Percentiles rank a stretch among this genome's conserved stretches.
Evolutionary conservation across 2,888 invertebrate species (phyloP).

Genomic region (Drosophila mayaguana): DNA sequence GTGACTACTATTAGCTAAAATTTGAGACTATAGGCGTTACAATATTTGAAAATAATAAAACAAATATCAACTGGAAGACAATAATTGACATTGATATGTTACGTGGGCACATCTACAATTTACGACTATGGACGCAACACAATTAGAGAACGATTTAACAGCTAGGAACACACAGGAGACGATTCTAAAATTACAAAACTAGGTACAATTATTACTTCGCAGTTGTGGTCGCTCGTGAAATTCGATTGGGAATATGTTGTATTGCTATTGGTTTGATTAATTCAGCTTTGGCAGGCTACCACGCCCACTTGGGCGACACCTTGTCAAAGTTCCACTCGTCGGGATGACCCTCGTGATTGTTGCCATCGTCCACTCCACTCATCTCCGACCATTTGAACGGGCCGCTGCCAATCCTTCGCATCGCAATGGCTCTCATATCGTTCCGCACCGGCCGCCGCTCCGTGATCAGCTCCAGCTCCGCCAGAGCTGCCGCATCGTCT

Average conservation of each 20-base stretch:
- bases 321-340: slow-evolving; percentile 84
- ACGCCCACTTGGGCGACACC: slow-evolving; percentile 84
- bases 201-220: slow-evolving; percentile 47
- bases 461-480: slow-evolving; percentile 82
- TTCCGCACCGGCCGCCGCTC: slow-evolving; percentile 83
- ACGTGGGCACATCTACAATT: slow-evolving; percentile 40
- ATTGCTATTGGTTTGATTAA: slow-evolving; percentile 14
- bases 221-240: slow-evolving; percentile 46
- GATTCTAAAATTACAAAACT: slow-evolving; percentile 27
- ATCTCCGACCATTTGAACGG: slow-evolving; percentile 84
- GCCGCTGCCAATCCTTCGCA: slow-evolving; percentile 72
- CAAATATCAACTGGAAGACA: slow-evolving; percentile 63
- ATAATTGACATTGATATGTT: slow-evolving; percentile 47
- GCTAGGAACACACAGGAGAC: slow-evolving; percentile 67
- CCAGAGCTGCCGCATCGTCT: slow-evolving; percentile 80
- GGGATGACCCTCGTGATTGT: slow-evolving; percentile 84
- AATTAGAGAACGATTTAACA: slow-evolving; percentile 39
- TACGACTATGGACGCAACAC: slow-evolving; percentile 70
- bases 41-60: slow-evolving; percentile 13
- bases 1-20: slow-evolving; percentile 43
- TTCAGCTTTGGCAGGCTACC: slow-evolving; percentile 60
- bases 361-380: slow-evolving; percentile 68
- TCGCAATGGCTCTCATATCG: slow-evolving; percentile 83
- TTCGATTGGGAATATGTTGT: slow-evolving; percentile 53
- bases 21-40: slow-evolving; percentile 49